phyloP scores from a whole-genome alignment of 2,797 vertebrate genomes.

The Acestrorhynchus altus region DNA sequence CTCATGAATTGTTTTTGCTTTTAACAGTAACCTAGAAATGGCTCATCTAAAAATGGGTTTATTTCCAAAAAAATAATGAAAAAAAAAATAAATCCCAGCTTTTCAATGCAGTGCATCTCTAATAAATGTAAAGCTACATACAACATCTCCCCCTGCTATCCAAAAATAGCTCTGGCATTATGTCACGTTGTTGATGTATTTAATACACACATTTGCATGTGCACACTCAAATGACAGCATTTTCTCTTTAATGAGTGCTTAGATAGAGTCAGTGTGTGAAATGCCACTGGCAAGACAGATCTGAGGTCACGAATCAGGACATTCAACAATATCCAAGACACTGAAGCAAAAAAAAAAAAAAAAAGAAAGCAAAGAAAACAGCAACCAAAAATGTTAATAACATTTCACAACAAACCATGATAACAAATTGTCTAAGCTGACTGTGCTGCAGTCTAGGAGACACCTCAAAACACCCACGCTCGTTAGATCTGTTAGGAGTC shows the following conservation, averaged over 20 bases:
- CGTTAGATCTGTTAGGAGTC: constrained; percentile 51
- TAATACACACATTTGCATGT: neutral
- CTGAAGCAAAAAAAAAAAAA: neutral
- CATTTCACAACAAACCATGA: neutral
- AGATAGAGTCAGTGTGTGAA: neutral
- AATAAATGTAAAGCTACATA: no score
- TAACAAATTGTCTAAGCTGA: neutral
- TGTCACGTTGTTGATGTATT: neutral
- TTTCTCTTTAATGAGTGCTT: neutral
- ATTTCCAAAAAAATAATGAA: no score
- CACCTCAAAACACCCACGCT: constrained; percentile 13
- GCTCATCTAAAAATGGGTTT: no score
- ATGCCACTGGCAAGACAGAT: neutral
- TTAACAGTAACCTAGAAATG: no score
- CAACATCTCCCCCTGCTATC: neutral
- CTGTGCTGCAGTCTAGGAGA: neutral
- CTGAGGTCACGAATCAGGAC: no score
- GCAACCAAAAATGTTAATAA: neutral
- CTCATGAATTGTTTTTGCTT: no score
- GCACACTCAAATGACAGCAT: neutral
- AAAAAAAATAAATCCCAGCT: no score
- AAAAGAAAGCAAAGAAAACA: neutral
- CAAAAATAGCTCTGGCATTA: neutral
- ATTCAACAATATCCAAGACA: no score
- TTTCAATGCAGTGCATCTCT: no score